Evolutionary conservation across 2,113 vertebrate species (phyloP).

Genomic region (Elephantulus edwardii): DNA sequence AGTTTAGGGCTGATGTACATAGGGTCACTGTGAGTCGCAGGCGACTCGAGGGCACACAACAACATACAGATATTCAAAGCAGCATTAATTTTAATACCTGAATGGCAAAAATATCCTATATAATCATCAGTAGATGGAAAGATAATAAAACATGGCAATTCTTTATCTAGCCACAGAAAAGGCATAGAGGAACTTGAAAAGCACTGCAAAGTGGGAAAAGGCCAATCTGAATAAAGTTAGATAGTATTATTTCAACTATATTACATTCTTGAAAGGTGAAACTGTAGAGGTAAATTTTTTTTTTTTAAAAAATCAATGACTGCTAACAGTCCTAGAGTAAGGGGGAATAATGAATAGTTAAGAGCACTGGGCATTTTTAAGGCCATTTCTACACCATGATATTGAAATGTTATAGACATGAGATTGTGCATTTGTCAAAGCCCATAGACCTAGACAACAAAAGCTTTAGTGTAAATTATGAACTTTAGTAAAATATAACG

Average conservation of each 20-base stretch:
- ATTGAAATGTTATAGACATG: background rate
- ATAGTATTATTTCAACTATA: background rate
- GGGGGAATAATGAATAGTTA: background rate
- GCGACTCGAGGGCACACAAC: no score
- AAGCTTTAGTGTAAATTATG: background rate
- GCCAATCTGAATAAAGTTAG: background rate
- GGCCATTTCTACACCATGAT: background rate
- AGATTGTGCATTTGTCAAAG: background rate
- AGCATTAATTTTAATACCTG: background rate
- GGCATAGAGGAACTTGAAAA: background rate
- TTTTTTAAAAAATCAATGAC: background rate
- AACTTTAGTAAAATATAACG: background rate
- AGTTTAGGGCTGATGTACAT: no score
- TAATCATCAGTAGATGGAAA: background rate
- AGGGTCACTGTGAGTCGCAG: no score
- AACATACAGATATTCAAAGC: background rate
- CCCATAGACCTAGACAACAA: background rate
- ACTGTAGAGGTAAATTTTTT: background rate
- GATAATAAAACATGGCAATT: background rate
- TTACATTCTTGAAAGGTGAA: background rate
- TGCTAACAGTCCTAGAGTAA: background rate
- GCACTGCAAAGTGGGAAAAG: background rate
- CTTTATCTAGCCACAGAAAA: no score
- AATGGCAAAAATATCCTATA: background rate
- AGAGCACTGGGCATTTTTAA: background rate